phyloP scores from a whole-genome alignment of 1,140 invertebrate species.

The Melipona quadrifasciata region DNA sequence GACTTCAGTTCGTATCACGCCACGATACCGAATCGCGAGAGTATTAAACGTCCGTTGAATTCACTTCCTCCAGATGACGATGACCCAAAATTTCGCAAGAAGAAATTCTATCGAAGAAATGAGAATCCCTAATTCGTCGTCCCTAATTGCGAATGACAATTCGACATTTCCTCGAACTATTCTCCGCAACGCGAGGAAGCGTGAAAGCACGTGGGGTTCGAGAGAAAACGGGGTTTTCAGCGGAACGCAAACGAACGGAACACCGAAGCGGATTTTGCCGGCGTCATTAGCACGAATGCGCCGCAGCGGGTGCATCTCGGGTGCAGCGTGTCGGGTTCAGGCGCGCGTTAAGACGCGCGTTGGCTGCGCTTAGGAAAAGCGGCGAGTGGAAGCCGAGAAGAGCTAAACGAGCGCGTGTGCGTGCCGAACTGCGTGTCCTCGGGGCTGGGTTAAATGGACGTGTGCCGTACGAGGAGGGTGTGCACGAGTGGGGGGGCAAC shows the following conservation, averaged over 20 bases:
- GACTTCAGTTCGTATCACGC: no score
- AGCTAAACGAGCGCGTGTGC: conserved; percentile 10
- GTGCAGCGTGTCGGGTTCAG: no score
- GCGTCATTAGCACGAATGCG: conserved; percentile 21
- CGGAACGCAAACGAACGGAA: not conserved
- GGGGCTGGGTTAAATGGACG: conserved; percentile 36
- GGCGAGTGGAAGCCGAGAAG: not conserved
- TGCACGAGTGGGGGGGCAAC: conserved; percentile 67
- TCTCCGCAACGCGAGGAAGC: not conserved
- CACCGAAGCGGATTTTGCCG: not conserved
- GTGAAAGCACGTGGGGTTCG: no score
- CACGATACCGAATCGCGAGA: no score
- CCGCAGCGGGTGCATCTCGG: conserved; percentile 3
- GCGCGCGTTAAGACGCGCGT: conserved; percentile 12
- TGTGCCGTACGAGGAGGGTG: conserved; percentile 54
- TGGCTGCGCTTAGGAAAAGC: not conserved
- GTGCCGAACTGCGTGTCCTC: conserved; percentile 19
- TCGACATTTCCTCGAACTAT: not conserved
- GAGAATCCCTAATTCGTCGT: no score
- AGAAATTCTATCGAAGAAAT: no score
- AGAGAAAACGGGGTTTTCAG: not conserved
- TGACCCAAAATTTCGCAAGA: no score
- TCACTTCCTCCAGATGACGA: no score
- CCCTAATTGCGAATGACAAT: no score
- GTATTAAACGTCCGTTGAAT: no score